Evolutionary conservation across 2,797 vertebrate species (phyloP).

Genomic region (Otolemur crassicaudatus): DNA sequence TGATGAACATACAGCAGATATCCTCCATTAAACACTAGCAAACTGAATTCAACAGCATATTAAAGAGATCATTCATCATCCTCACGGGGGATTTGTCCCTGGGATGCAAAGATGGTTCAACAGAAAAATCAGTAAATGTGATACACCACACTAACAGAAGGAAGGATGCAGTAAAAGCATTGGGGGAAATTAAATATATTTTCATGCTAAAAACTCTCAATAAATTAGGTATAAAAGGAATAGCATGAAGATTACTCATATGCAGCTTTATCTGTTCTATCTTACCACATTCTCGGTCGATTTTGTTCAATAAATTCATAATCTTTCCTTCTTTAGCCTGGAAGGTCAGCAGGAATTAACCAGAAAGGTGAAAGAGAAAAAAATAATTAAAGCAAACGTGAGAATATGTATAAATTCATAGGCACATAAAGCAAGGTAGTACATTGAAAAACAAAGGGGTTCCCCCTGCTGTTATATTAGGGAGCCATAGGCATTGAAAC

Average conservation of each 20-base stretch:
- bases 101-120: neutral
- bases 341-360: neutral
- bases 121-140: neutral
- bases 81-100: neutral
- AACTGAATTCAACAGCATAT: neutral
- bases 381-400: neutral
- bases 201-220: too few species aligned
- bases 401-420: fast-evolving
- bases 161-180: too few species aligned
- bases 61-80: too few species aligned
- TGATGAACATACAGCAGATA: neutral
- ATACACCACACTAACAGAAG: neutral
- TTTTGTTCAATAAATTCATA: neutral
- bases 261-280: neutral
- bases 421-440: too few species aligned
- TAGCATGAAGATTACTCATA: neutral
- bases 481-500: too few species aligned
- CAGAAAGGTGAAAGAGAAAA: neutral
- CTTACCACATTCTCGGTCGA: neutral
- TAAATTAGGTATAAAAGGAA: neutral
- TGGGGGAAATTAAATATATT: too few species aligned
- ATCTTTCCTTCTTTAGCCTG: neutral
- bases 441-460: fast-evolving
- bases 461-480: too few species aligned
- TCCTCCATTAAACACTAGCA: neutral